phyloP scores from a whole-genome alignment of 2,888 invertebrate species.

The Xestobium rufovillosum region DNA sequence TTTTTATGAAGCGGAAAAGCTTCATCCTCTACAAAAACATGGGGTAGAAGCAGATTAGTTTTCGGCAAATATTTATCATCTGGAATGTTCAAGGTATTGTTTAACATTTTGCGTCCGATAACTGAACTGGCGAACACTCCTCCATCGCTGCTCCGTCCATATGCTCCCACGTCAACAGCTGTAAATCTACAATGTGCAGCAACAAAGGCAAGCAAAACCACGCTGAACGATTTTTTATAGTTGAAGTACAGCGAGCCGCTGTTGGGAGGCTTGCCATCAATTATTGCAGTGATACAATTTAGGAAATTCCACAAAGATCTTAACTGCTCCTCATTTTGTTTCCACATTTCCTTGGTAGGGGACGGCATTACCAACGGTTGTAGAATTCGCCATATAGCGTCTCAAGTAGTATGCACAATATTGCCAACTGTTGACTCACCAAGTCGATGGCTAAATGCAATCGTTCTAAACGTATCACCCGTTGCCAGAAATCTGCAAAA shows the following conservation, averaged over 20 bases:
- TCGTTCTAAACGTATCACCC: too few relatives aligned
- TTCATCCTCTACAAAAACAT: constrained; percentile 12
- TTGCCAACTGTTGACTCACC: too few relatives aligned
- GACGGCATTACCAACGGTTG: too few relatives aligned
- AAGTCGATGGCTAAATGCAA: too few relatives aligned
- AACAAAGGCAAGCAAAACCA: constrained; percentile 14
- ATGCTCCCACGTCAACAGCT: constrained; percentile 20
- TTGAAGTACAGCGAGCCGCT: constrained; percentile 19
- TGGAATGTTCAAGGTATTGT: constrained; percentile 15
- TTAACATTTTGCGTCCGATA: constrained; percentile 15
- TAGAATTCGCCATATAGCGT: too few relatives aligned
- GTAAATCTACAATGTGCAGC: constrained; percentile 20
- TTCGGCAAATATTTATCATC: constrained; percentile 13
- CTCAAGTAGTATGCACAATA: too few relatives aligned
- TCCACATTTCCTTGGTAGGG: too few relatives aligned
- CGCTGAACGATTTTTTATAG: constrained; percentile 18
- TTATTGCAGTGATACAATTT: constrained; percentile 22
- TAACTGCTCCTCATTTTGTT: background rate
- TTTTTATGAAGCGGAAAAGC: constrained; percentile 12
- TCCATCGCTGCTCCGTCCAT: constrained; percentile 19
- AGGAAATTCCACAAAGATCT: constrained; percentile 14
- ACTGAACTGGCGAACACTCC: constrained; percentile 18
- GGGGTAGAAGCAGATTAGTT: constrained; percentile 6
- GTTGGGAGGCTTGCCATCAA: constrained; percentile 21
- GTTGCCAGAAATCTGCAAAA: too few relatives aligned